These are phyloP conservation scores for Lepidocyrtinus sp. DNA, from an alignment of 2,888 invertebrate species.

Conservation along the genomic window DNA sequence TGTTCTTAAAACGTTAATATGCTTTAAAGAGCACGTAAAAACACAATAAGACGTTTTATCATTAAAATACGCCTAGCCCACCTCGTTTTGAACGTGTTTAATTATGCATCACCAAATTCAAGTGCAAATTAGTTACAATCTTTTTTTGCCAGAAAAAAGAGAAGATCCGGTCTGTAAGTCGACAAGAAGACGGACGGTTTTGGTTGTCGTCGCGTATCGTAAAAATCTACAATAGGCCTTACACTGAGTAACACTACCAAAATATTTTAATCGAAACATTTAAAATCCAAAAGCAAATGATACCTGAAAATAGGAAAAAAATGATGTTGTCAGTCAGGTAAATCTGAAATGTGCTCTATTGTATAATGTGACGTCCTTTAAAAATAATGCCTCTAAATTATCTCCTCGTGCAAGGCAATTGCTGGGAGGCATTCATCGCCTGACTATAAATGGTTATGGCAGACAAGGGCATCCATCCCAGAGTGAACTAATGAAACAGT, in stretches of 20 bases:
- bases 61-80: conserved; percentile 22
- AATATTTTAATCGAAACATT: too few relatives aligned
- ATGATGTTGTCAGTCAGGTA: conserved; percentile 38
- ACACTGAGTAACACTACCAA: too few relatives aligned
- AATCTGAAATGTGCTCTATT: too few relatives aligned
- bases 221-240: too few relatives aligned
- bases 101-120: conserved; percentile 57
- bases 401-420: not conserved
- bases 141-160: not conserved
- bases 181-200: conserved; percentile 45
- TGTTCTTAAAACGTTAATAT: too few relatives aligned
- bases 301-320: conserved; percentile 14
- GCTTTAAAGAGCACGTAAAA: too few relatives aligned
- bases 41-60: too few relatives aligned
- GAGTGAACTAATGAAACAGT: not conserved
- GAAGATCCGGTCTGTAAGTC: conserved; percentile 56
- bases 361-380: conserved; percentile 16
- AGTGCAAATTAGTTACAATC: conserved; percentile 51
- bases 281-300: too few relatives aligned
- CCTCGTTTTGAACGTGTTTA: conserved; percentile 42
- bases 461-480: not conserved
- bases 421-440: not conserved
- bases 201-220: too few relatives aligned
- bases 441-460: not conserved
- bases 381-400: not conserved